These are phyloP conservation scores for Drosophila lini DNA, from an alignment of 1,140 invertebrate species.

Conservation along the genomic window DNA sequence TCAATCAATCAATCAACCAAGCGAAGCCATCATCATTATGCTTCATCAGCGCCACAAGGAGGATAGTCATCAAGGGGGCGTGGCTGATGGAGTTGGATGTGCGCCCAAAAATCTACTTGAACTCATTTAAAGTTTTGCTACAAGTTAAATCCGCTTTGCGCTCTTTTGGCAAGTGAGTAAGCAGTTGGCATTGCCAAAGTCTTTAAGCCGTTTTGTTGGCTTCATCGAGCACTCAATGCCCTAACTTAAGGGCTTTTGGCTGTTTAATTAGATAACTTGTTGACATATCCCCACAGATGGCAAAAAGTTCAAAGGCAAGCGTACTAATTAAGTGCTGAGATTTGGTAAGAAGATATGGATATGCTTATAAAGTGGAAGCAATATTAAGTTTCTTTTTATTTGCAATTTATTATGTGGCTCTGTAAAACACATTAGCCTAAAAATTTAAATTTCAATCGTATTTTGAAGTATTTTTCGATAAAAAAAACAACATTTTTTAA, in stretches of 20 bases:
- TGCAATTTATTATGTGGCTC: fast-evolving
- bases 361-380: not conserved
- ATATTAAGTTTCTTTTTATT: not conserved
- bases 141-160: constrained; percentile 76
- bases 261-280: constrained; percentile 24
- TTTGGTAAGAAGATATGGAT: constrained; percentile 4
- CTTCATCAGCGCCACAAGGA: constrained; percentile 46
- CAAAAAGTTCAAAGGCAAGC: not conserved
- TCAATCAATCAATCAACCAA: constrained; percentile 63
- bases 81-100: constrained; percentile 3
- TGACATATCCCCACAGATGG: constrained; percentile 1
- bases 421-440: too few relatives aligned
- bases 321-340: constrained; percentile 5
- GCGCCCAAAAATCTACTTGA: constrained; percentile 68
- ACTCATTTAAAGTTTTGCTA: constrained; percentile 77
- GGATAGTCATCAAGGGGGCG: constrained; percentile 46
- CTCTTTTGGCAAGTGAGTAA: constrained; percentile 61
- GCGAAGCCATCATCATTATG: constrained; percentile 74
- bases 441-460: not conserved
- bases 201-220: constrained; percentile 65
- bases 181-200: constrained; percentile 67
- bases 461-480: not conserved
- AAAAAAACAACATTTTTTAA: not conserved
- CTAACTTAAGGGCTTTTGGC: constrained; percentile 6
- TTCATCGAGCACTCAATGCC: constrained; percentile 25